Base-by-base conservation (phyloP, 2,888 invertebrate genomes). In the Oligia fasciuncula region DNA sequence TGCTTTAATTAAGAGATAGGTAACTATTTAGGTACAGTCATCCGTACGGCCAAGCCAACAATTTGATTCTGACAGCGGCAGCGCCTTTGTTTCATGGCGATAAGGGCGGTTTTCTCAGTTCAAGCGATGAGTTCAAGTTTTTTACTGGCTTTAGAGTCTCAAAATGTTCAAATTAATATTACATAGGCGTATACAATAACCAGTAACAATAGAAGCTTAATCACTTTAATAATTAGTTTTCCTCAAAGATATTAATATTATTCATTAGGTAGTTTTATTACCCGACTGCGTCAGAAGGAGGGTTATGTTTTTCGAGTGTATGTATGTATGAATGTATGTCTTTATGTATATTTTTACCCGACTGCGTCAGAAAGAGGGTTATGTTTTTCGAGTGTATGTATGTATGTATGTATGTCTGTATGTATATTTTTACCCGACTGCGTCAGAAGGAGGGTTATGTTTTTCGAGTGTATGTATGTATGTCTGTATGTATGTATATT, bases 211-310 rank as follows among this genome's bases (percentile, higher is more conserved):
- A 43, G 1, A 43, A 29, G 17, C 17, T 51, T 62, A 29, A 29
- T 67, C 40, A 51, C 4, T 60, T 40, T 5, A 40, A 40, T 65
- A 29, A 17, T 57, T 49, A 23, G 57, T 79, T 79, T 79, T 79
- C 79, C 79, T 79, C 65, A 79, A 57, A 65, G 49, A 17, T 54
- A 79, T 62, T 40, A 49, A 46, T 77, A 35, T 49, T 67, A 65
- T 35, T 54, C n/a, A 46, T 23, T 60, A 40, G 19, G 4, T n/a
- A 40, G 66, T 29, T 49, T 29, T 29, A 29, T 29, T 29, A 29
- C 29, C 29, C 29, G 29, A 29, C 29, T 29, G 29, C 29, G 29
- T 29, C 29, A 29, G 29, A 29, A 29, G 29, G 29, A 29, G 29
- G 29, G 29, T 29, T 29, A 29, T 29, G 29, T 29, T 29, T 29